Evolutionary conservation across 2,113 vertebrate species (phyloP), one percentile per base, ranked within the genome.

Genomic region (Tyrannus savana): DNA sequence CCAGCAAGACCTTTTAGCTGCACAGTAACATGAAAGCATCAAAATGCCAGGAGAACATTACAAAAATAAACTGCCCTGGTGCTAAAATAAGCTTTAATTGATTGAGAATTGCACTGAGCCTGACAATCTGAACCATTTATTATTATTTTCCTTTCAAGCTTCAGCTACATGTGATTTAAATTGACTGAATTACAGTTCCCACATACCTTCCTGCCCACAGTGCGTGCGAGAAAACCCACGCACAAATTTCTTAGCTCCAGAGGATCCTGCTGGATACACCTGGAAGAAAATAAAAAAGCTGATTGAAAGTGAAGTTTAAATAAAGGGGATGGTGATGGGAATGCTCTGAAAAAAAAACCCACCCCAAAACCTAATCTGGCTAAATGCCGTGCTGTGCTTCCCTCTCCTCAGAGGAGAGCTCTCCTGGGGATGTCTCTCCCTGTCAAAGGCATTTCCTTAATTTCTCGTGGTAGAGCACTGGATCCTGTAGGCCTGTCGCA

Each of bases 1-100:
- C 73, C 92, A 87, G 80, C 58, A 90, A 86, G 95, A 92, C 90
- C 79, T 90, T 96, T 77, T 75, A 94, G 64, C 88, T 88, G 14
- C 44, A 27, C 25, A 41, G 64, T 58, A 84, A 68, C 60, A 82
- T 71, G 78, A 95, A 96, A 90, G 76, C 92, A 82, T 92, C 73
- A 50, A 92, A 92, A 85, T 86, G 62, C 76, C 83, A 73, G 88
- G 69, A 95, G 88, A 96, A 95, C 55, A 76, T 91, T 86, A 92
- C 28, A 86, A 84, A 92, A 93, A 90, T 84, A 86, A 93, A 71
- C 79, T 94, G 73, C 53, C 80, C 69, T 87, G 60, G 41, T 94
- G 76, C 93, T 97, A 95, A 96, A 97, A 96, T 93, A 92, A 90
- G 64, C 64, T 86, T 96, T 97, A 97, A 96, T 96, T 96, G 96